Evolutionary conservation across 30 jellyfish, hydroid and myxozoan species (phyloP), one percentile per base, ranked within the genome.

Genomic region (Turritopsis dohrnii): DNA sequence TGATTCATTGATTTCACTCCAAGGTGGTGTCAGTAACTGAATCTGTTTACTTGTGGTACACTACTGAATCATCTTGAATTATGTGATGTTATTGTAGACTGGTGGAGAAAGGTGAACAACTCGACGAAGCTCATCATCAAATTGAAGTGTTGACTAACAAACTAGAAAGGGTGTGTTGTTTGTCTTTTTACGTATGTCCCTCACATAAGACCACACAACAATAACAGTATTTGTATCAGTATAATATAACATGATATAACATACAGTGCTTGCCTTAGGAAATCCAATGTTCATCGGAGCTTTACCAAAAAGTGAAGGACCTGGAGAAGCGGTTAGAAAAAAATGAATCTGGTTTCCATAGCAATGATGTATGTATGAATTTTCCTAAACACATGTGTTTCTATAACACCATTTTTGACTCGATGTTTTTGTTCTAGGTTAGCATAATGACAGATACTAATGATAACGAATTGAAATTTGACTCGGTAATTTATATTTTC

Each of bases 251-350:
- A n/a, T n/a, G n/a, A n/a, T n/a, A n/a, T n/a, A n/a, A n/a, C n/a
- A n/a, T n/a, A n/a, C n/a, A n/a, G n/a, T 72, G 30, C 0, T 24
- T 74, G 24, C 41, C n/a, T n/a, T 1, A 74, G 83, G 83, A 74
- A 74, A 74, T 74, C 18, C 83, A 74, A 74, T 24, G 83, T n/a
- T 74, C 83, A 9, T 9, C 65, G 24, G 83, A 74, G 24, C 41
- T 74, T n/a, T 74, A 74, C 21, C 53, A 74, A 1, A 74, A 74
- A 74, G 83, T 74, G 0, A 74, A 74, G 24, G 83, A 74, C 9
- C 60, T 74, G 9, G 83, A 74, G n/a, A 23, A 23, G 18, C 65
- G 9, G n/a, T 9, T 74, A 3, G 65, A 74, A 24, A 74, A 74
- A 0, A 20, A 23, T 74, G 30, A 69, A 69, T n/a, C 77, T 69